Evolutionary conservation across 1,140 invertebrate genomes (phyloP), one percentile per base, ranked within the genome.

Genomic region (Zaprionus capensis): DNA sequence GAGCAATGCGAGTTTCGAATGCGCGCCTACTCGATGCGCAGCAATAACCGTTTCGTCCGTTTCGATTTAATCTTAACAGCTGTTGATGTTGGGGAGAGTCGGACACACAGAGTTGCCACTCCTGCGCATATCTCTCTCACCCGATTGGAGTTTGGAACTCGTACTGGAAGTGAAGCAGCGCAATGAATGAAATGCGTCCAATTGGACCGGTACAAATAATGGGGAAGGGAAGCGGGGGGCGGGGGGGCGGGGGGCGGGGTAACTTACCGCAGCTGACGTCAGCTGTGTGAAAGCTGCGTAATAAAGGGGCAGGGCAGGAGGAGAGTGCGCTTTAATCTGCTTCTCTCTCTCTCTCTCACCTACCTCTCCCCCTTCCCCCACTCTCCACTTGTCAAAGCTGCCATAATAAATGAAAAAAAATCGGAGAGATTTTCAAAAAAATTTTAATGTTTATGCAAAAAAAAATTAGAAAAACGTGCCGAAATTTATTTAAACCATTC

Each of bases 111-210:
- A 20, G 34, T 17, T 51, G n/a, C 46, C 38, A 41, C 15, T 17
- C 15, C 4, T 26, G 66, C 9, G 58, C 36, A 55, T 15, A 14
- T 14, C 58, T 55, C n/a, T 46, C 66, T 55, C n/a, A 9, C n/a
- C 64, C 71, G 71, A 53, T 71, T 64, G 53, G 22, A 66, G 68
- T 75, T 41, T 70, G 24, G 68, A 56, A 70, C 24, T 61, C 34
- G 51, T 26, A n/a, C 44, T 71, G 74, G 74, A 76, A 72, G 41
- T 41, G 38, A 28, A 66, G 62, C 36, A 5, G 61, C 55, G 46
- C 74, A 72, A 71, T 71, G 74, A 76, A 76, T 72, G 74, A 76
- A 76, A 36, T 36, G 44, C 14, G 64, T 61, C 36, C 74, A 69
- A 58, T 6, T 51, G 46, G 20, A 58, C 58, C 56, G 71, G 65